phyloP scores from a whole-genome alignment of 2,888 invertebrate species.

The Quadroppia sp. region DNA sequence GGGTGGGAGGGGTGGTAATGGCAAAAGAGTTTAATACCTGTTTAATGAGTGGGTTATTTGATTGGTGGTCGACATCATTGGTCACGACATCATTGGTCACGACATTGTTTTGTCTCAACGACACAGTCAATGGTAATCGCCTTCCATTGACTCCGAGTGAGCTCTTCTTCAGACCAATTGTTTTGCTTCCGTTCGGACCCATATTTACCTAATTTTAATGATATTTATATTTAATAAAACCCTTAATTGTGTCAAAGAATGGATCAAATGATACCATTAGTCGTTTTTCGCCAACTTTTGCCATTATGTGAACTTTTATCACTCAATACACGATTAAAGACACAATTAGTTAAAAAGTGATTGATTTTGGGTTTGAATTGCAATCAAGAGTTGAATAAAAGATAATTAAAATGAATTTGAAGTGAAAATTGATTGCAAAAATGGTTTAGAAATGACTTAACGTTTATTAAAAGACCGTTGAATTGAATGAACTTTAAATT shows the following conservation, averaged over 20 bases:
- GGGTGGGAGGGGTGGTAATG: too few species aligned
- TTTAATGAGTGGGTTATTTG: neutral
- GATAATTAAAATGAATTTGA: neutral
- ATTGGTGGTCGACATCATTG: too few species aligned
- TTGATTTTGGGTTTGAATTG: neutral
- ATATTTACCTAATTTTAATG: neutral
- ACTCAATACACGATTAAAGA: constrained; percentile 12
- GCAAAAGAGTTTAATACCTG: neutral
- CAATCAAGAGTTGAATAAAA: neutral
- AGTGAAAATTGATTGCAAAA: neutral
- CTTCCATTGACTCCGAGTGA: neutral
- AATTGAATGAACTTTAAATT: constrained; percentile 32
- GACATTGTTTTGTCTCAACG: neutral
- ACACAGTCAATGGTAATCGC: neutral
- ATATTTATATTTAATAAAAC: neutral
- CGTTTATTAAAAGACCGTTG: constrained; percentile 18
- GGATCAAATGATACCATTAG: neutral
- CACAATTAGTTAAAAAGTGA: neutral
- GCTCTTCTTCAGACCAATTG: neutral
- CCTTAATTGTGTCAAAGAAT: neutral
- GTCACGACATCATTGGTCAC: neutral
- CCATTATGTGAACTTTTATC: neutral
- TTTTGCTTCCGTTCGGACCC: neutral
- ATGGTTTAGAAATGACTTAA: neutral
- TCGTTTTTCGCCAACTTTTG: neutral